Base-by-base conservation (phyloP, 2,113 vertebrate genomes). In the Ondatra zibethicus region DNA sequence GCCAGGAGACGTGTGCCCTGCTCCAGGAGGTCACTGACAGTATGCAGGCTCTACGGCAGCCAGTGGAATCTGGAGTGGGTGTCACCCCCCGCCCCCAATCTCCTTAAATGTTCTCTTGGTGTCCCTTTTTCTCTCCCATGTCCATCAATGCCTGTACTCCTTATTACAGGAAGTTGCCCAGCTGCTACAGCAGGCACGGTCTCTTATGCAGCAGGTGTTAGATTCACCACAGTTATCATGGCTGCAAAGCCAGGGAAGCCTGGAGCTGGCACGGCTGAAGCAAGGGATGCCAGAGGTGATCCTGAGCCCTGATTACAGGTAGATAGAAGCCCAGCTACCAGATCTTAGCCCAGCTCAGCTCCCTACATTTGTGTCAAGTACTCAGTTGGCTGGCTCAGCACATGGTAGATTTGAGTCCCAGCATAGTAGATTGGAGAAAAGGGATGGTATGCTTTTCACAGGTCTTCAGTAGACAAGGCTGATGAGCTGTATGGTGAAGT, bases 211-310 rank as follows among this genome's bases (percentile, higher is more conserved):
- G 47, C 98, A 95, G 0, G 98, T 99, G 72, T 98, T 99, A 2
- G 99, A 99, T 25, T 99, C 99, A 3, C 68, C 98, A 0, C 98
- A 97, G 88, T 98, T 99, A 97, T 99, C 99, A 73, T 98, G 98
- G 91, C 97, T 99, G 61, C 99, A 99, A 97, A 98, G 99, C 97
- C 99, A 99, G 92, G 99, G 99, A 9, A 99, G 99, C 72, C 98
- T 99, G 0, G 98, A 98, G 1, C 97, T 99, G 97, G 99, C 99
- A 0, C 97, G 98, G 85, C 98, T 99, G 52, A 99, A 98, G 81
- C 99, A 99, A 94, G 99, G 99, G 68, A 99, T 99, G 39, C 98
- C 98, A 68, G 98, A 98, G 58, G 97, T 99, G 65, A 97, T 97
- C 1, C 96, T 97, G 92, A 99, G 99, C 0, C 99, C 98, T 0